Evolutionary conservation across 2,888 invertebrate genomes (phyloP), one percentile per base, ranked within the genome.

Genomic region (Cephus pygmeus): DNA sequence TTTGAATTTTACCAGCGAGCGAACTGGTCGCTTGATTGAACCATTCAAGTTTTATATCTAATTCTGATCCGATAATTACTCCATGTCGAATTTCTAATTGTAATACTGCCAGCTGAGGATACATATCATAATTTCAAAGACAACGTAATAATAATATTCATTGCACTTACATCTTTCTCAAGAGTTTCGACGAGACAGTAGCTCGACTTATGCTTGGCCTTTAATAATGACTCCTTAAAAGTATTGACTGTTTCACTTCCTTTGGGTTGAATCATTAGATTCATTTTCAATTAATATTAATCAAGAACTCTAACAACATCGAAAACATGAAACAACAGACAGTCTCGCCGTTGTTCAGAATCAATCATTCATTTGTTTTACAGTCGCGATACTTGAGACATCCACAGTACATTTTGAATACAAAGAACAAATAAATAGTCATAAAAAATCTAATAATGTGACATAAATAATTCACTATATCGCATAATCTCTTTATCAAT

Each of bases 111-210:
- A 88, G 80, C 89, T 89, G 40, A 75, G 34, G 34, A 15, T 31
- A 56, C 23, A 56, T 23, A 56, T 40, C 1, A 23, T 56, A 23
- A 56, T 23, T 56, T 56, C 23, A 15, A 56, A 56, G 56, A 56
- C 56, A 56, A 15, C 4, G 15, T 36, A 36, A 36, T 36, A 56
- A 56, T 56, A 23, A 56, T 56, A 23, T 9, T 56, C 15, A 56
- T 6, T 23, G 56, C 56, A 73, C 78, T 87, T 77, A 89, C 89
- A 75, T 87, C 86, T 82, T 85, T 88, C 75, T 87, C 84, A 40
- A 89, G 83, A 15, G 81, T 85, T 77, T 82, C 84, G 74, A 88
- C 73, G 1, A 87, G 79, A 56, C 83, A 84, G 15, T 11, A 80
- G 73, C 77, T 80, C 1, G 83, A 79, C 69, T 76, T 76, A 69